Evolutionary conservation across 1,140 invertebrate genomes (phyloP).

Genomic region (Anagrus nilaparvatae): DNA sequence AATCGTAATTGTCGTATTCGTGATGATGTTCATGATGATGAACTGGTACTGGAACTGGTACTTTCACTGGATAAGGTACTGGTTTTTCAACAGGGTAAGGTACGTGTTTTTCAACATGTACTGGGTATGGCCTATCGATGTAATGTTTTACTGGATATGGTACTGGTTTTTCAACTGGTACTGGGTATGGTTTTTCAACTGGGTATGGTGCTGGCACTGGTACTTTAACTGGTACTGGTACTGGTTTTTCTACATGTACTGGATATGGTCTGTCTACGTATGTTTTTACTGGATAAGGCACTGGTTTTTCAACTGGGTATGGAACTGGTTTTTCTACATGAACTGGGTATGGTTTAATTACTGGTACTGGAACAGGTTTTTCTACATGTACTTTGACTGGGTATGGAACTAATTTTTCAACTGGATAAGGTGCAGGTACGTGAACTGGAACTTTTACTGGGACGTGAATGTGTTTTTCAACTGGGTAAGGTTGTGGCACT

Average conservation of each 20-base stretch:
- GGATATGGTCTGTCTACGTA: conserved; percentile 39
- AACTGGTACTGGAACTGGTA: conserved; percentile 49
- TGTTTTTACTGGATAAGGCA: conserved; percentile 52
- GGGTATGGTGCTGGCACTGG: conserved; percentile 39
- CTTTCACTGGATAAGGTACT: conserved; percentile 51
- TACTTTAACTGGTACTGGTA: conserved; percentile 48
- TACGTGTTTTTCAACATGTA: conserved; percentile 52
- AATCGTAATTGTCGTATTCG: background rate
- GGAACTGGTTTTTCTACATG: conserved; percentile 58
- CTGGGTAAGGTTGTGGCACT: conserved; percentile 63
- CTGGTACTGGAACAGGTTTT: conserved; percentile 45
- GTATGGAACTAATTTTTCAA: conserved; percentile 52
- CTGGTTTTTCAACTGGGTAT: conserved; percentile 59
- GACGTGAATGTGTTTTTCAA: conserved; percentile 52
- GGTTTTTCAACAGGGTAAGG: conserved; percentile 50
- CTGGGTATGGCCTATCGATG: conserved; percentile 52
- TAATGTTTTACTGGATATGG: conserved; percentile 62
- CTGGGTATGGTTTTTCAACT: conserved; percentile 47
- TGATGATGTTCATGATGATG: conserved; percentile 28
- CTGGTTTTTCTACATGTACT: conserved; percentile 44
- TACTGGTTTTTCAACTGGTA: conserved; percentile 61
- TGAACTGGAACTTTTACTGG: conserved; percentile 54
- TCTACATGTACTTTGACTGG: conserved; percentile 53
- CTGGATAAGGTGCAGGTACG: conserved; percentile 50
- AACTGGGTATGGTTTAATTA: conserved; percentile 48